Evolutionary conservation across 2,888 invertebrate genomes (phyloP).

Genomic region (Kuschelorhynchus macadamiae): DNA sequence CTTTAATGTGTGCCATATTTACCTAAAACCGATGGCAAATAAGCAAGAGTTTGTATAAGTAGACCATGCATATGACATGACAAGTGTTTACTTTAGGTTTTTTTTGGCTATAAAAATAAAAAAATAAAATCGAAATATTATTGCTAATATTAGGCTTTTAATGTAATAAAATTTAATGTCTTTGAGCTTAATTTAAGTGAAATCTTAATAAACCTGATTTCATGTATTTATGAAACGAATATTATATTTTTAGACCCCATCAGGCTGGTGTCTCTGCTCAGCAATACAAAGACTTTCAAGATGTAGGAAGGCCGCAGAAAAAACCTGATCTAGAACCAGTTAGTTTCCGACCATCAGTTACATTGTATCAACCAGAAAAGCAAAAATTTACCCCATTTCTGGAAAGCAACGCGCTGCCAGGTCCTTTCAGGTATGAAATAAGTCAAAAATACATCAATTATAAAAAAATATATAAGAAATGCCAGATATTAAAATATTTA

Average conservation of each 20-base stretch:
- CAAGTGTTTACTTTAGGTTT: too few species aligned
- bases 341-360: conserved; percentile 30
- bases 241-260: conserved; percentile 46
- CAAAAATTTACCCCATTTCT: conserved; percentile 70
- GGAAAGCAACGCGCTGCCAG: conserved; percentile 71
- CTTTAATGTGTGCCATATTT: too few species aligned
- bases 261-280: conserved; percentile 43
- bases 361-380: conserved; percentile 48
- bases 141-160: too few species aligned
- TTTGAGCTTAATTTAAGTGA: too few species aligned
- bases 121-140: too few species aligned
- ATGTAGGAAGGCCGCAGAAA: neutral
- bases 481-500: neutral
- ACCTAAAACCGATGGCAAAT: too few species aligned
- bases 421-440: conserved; percentile 70
- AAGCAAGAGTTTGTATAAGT: too few species aligned
- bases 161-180: too few species aligned
- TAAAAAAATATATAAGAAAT: neutral
- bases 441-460: neutral
- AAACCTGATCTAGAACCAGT: conserved; percentile 20
- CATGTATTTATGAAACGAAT: too few species aligned
- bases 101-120: too few species aligned
- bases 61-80: too few species aligned
- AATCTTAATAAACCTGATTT: too few species aligned
- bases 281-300: conserved; percentile 39